Percentiles rank a stretch among this genome's conserved stretches.
These are phyloP conservation scores for Pteromalus puparum DNA, from an alignment of 1,140 invertebrate species.

Conservation along the genomic window DNA sequence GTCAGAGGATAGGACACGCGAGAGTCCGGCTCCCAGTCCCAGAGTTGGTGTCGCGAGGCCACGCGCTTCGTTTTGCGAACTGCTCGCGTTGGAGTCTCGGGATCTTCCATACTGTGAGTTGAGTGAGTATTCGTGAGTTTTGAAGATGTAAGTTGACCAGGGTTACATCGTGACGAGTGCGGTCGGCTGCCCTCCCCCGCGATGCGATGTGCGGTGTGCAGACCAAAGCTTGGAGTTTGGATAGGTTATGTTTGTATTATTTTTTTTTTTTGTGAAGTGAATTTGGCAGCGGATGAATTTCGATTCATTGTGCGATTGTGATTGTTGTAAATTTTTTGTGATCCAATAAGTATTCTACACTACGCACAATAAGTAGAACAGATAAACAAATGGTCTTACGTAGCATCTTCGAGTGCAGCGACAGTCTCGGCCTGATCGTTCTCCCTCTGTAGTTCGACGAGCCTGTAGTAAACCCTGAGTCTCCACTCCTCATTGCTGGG, in stretches of 20 bases:
- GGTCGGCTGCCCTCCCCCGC: not conserved
- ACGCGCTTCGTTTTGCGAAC: not conserved
- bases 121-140: too few species aligned
- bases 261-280: not conserved
- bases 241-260: not conserved
- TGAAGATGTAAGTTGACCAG: too few species aligned
- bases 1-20: slow-evolving; percentile 33
- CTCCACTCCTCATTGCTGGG: slow-evolving; percentile 85
- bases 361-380: too few species aligned
- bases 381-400: slow-evolving; percentile 13
- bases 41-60: slow-evolving; percentile 14
- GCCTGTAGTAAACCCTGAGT: slow-evolving; percentile 82
- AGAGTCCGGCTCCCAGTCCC: slow-evolving; percentile 65
- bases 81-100: not conserved
- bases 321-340: not conserved
- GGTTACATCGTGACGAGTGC: not conserved
- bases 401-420: not conserved
- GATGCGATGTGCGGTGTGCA: not conserved
- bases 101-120: not conserved
- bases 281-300: not conserved
- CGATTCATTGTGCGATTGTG: not conserved
- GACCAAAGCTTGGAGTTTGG: not conserved
- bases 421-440: slow-evolving; percentile 55
- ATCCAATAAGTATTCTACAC: not conserved
- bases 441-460: slow-evolving; percentile 82